Conservation (phyloP, 2,797 vertebrate genomes). For the Falco cherrug region DNA sequence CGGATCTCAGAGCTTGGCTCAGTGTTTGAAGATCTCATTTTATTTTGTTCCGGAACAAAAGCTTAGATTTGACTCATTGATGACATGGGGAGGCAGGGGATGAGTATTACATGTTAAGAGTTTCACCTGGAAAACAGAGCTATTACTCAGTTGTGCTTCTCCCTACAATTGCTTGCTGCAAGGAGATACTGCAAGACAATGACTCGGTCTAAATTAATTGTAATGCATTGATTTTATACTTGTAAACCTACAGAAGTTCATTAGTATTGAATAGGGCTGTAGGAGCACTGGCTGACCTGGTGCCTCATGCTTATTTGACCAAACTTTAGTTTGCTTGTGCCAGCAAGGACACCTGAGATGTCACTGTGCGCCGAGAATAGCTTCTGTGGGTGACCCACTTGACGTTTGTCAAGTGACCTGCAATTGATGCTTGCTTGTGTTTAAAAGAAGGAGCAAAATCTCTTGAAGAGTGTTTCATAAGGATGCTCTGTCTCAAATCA, state of each 20-base stretch:
- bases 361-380: rapidly evolving
- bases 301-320: neutral
- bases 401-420: neutral
- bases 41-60: neutral
- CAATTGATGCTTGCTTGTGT: neutral
- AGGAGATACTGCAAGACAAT: neutral
- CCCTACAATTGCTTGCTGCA: neutral
- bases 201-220: neutral
- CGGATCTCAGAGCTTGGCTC: neutral
- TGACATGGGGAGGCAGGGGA: neutral
- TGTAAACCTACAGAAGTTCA: neutral
- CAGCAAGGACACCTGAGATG: rapidly evolving
- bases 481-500: neutral
- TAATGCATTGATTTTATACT: neutral
- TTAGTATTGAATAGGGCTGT: neutral
- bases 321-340: neutral
- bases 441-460: neutral
- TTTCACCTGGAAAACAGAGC: neutral
- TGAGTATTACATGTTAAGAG: neutral
- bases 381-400: neutral
- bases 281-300: neutral
- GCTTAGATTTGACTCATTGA: neutral
- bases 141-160: neutral
- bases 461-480: neutral
- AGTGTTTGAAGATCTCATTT: neutral